Base-by-base conservation (phyloP, 2,888 invertebrate species). In the Cephus nigrinus region DNA sequence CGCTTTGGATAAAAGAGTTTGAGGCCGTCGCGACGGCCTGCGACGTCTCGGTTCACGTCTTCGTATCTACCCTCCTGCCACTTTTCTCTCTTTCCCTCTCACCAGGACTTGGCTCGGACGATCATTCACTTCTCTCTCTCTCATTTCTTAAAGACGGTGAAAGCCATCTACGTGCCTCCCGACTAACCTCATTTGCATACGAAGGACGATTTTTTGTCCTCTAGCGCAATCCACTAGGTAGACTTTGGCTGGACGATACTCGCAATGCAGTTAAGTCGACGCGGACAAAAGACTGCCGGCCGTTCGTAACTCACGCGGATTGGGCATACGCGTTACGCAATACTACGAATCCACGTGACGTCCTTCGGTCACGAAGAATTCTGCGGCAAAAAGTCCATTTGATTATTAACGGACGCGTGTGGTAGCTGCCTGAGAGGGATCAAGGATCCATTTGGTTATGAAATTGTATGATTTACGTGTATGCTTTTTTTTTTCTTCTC, bases 91-190 rank as follows among this genome's bases (percentile, higher is more conserved):
- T 9, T 9, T 23, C 23, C 23, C 55, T 23, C 55, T 55, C 23
- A 5, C 23, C 23, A 5, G 4, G 55, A 55, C 23, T 55, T 55
- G 23, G 23, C 23, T 55, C 23, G 5, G 55, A 23, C 55, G 30
- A 71, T 33, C 71, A 12, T 71, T 71, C 71, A 30, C 32, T 40
- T 74, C 71, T 73, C 40, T 74, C 74, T 76, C 69, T 73, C 55
- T 78, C 15, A 11, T 35, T 76, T 40, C 68, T 69, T 72, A 73
- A 68, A 73, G 76, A 73, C 69, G 68, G 35, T 36, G 76, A 55
- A 55, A 78, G 76, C 73, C 76, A 78, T 76, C 75, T 77, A 78
- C 78, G 68, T 75, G 72, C 76, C 79, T 73, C 75, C 69, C 55
- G 74, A 80, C 75, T 31, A 15, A 15, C 71, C 71, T 30, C 71